A percentile compares a stretch with the other conserved stretches of the same genome.
These are phyloP conservation scores for Rhagologus leucostigma DNA, from an alignment of 2,113 vertebrate species.

Conservation along the genomic window DNA sequence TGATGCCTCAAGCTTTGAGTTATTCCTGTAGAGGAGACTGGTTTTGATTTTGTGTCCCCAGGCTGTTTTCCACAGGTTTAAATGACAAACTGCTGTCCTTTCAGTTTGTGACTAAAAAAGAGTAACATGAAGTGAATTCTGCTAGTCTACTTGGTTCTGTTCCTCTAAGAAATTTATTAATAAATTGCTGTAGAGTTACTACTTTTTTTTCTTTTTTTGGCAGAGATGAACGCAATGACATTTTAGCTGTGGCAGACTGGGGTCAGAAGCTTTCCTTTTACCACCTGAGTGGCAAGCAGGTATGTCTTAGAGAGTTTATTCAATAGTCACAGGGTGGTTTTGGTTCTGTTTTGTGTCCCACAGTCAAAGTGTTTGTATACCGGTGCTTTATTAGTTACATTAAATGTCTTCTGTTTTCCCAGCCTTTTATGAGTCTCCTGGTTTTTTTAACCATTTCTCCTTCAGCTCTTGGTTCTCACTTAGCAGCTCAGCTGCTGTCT, in stretches of 20 bases:
- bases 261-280: slow-evolving; percentile 96
- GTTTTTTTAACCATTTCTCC: neutral
- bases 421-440: neutral
- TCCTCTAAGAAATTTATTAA: neutral
- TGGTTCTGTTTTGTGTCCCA: neutral
- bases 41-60: neutral
- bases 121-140: neutral
- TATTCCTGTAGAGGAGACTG: neutral
- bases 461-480: neutral
- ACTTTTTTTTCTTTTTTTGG: neutral
- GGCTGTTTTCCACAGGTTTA: neutral
- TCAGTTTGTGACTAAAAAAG: neutral
- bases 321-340: neutral
- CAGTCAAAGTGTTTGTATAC: neutral
- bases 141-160: neutral
- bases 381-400: neutral
- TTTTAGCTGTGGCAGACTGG: slow-evolving; percentile 96
- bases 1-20: neutral
- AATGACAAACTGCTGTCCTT: neutral
- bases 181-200: neutral
- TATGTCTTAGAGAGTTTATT: slow-evolving; percentile 44
- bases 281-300: slow-evolving; percentile 97
- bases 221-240: slow-evolving; percentile 95
- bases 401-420: neutral
- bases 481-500: neutral